Evolutionary conservation across 2,797 vertebrate genomes (phyloP), one percentile per base, ranked within the genome.

Genomic region (Cacajao melanocephalus): DNA sequence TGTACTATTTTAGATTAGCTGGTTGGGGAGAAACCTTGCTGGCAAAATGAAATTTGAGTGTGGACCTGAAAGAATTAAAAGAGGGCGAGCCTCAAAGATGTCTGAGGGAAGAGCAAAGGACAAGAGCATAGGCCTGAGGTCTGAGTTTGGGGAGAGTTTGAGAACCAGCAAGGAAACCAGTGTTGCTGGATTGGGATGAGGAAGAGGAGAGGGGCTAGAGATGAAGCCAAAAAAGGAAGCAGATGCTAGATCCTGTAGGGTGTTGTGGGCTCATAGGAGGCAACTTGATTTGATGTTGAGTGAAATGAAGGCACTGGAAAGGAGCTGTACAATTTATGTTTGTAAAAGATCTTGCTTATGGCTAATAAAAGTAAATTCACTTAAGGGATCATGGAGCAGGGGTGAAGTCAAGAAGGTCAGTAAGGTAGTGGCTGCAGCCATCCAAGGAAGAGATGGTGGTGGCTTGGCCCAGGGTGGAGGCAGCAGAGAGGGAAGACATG

Each of bases 341-440:
- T 89, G 52, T 70, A 33, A 90, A 93, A 73, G 39, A 58, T 50
- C 80, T 93, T 50, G 10, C 75, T 36, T 67, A 33, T 70, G 22
- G 7, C 83, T 81, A 36, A 1, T 88, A 24, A n/a, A 78, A 80
- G 26, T 1, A 89, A 33, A n/a, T 3, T 22, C 8, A 22, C 14
- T 6, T 87, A 72, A 52, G n/a, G 24, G n/a, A 46, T 19, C 17
- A 4, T 20, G 58, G 26, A 26, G 20, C 30, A 57, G 7, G 20
- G 46, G 10, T 79, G 48, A 52, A 41, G 48, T 41, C 58, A 80
- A 28, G 58, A 46, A 82, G 33, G 9, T 24, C 4, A 36, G 50
- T 19, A n/a, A 70, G 48, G 14, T 70, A 76, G 61, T 44, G 20
- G 24, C 3, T 19, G 11, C 0, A 13, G 2, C 20, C 19, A 36